Conservation (phyloP, 2,113 vertebrate species). For the Myotis yumanensis region DNA sequence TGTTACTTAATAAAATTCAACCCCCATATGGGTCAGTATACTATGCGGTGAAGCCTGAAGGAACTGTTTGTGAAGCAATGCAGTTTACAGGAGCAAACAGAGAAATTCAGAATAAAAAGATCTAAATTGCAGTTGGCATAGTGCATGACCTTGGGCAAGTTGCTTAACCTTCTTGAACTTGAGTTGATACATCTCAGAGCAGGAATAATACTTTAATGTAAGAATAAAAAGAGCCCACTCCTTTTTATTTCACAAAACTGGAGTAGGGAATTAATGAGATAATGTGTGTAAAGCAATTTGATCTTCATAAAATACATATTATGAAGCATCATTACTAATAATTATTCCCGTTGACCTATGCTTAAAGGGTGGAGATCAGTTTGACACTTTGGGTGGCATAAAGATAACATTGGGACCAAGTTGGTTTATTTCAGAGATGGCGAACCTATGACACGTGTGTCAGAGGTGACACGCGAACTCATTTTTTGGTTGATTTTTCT, state of each 20-base stretch:
- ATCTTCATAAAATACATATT: slow-evolving; percentile 58
- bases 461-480: too few species aligned
- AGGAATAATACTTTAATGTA: slow-evolving; percentile 12
- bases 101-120: slow-evolving; percentile 50
- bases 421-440: not conserved
- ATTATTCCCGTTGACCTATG: slow-evolving; percentile 56
- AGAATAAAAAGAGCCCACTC: not conserved
- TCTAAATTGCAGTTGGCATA: slow-evolving; percentile 37
- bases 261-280: slow-evolving; percentile 66
- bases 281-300: slow-evolving; percentile 43
- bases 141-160: slow-evolving; percentile 34
- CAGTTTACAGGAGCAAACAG: slow-evolving; percentile 53
- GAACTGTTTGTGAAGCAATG: slow-evolving; percentile 9
- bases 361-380: slow-evolving; percentile 4
- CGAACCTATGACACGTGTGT: too few species aligned
- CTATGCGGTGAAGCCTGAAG: slow-evolving; percentile 44
- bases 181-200: not conserved
- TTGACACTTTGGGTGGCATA: slow-evolving; percentile 44
- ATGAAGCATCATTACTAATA: slow-evolving; percentile 53
- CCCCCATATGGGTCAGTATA: slow-evolving; percentile 46
- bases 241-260: slow-evolving; percentile 27
- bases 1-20: slow-evolving; percentile 66
- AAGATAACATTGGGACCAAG: slow-evolving; percentile 10
- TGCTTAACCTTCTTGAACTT: slow-evolving; percentile 47
- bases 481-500: too few species aligned